Evolutionary conservation across 2,797 vertebrate genomes (phyloP), one percentile per base, ranked within the genome.

Genomic region (Melanogrammus aeglefinus): DNA sequence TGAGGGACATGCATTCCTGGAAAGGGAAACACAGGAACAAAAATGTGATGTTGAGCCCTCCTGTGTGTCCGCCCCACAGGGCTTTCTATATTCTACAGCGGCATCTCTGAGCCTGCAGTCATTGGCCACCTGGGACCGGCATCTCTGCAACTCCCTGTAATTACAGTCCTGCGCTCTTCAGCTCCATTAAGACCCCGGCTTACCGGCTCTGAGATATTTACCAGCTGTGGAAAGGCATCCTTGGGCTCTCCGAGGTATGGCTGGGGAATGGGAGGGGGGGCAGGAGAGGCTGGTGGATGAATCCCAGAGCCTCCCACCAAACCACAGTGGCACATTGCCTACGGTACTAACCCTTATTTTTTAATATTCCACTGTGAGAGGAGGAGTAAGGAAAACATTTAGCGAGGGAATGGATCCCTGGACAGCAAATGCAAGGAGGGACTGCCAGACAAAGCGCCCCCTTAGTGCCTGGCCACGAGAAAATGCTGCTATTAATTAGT

Each of bases 141-240:
- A 82, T 81, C 75, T 77, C 72, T 31, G 77, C 73, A 76, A 44
- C 36, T 3, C 81, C 72, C 80, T 84, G 80, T 89, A 82, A 85
- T 90, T 86, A 86, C 31, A 84, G 81, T 86, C 75, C 78, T 83
- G n/a, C 81, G 16, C 69, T 86, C 82, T 79, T 33, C 73, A 77
- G 79, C 78, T 81, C 79, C 83, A 83, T 82, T 76, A 78, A 3
- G 31, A 82, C 82, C 78, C 81, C 51, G 79, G 66, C 57, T 79
- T 77, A 77, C 63, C 57, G 47, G 77, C 0, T 77, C 70, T 78
- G 73, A 57, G 69, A 35, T 83, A 77, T 82, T 85, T 83, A 78
- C 76, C 72, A 51, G 71, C 47, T 47, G 57, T 74, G 74, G 76
- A 79, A 82, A 78, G 81, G 80, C 36, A 78, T 76, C 18, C 75